phyloP scores from a whole-genome alignment of 2,113 vertebrate genomes.

The Butastur rufipennis region DNA sequence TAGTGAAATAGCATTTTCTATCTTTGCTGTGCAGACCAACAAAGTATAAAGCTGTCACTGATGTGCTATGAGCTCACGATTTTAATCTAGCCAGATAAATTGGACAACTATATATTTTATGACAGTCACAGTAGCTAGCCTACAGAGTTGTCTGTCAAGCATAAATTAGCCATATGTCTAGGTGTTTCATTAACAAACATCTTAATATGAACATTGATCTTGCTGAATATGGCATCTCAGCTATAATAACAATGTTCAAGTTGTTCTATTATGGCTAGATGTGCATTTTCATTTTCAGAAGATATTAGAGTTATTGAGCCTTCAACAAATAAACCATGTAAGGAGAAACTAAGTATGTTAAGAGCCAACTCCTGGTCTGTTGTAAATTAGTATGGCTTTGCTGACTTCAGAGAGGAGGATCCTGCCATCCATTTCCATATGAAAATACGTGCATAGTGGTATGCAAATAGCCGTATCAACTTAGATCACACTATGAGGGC shows the following conservation, averaged over 20 bases:
- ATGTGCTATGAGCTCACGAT: not conserved
- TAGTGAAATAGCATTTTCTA: conserved; percentile 29
- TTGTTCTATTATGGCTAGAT: not conserved
- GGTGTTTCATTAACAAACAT: conserved; percentile 19
- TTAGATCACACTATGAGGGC: not conserved
- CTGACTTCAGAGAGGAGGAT: not conserved
- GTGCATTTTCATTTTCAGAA: conserved; percentile 3
- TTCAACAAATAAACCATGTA: not conserved
- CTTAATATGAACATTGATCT: conserved; percentile 1
- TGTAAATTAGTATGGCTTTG: not conserved
- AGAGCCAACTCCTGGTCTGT: not conserved
- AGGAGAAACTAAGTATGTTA: not conserved
- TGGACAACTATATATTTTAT: conserved; percentile 21
- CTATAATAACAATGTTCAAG: not conserved
- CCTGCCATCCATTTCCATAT: not conserved
- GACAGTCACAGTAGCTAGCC: not conserved
- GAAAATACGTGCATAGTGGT: not conserved
- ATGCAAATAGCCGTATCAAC: not conserved
- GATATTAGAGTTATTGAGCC: not conserved
- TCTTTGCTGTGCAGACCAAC: conserved; percentile 13
- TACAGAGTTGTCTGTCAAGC: not conserved
- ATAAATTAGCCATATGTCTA: conserved; percentile 29
- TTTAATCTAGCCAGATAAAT: conserved; percentile 45
- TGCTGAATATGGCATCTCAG: conserved; percentile 5
- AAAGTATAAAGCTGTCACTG: conserved; percentile 39